Evolutionary conservation across 2,113 vertebrate species (phyloP).

Genomic region (Psilopogon haemacephalus): DNA sequence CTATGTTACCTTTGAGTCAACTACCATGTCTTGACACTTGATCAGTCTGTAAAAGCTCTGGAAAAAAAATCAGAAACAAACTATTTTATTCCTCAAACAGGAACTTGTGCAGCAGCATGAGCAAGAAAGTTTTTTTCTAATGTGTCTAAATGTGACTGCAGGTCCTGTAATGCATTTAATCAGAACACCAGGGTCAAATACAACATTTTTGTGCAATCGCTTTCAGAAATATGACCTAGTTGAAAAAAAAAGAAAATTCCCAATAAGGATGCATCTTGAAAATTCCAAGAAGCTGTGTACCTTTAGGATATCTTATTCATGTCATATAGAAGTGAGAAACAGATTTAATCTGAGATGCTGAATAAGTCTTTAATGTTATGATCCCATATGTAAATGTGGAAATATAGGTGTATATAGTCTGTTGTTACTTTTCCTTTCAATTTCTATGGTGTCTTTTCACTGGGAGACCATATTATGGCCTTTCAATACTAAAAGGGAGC

Average conservation of each 20-base stretch:
- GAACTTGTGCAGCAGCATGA: background rate
- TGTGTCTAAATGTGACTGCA: background rate
- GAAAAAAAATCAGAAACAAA: conserved; percentile 62
- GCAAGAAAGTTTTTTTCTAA: background rate
- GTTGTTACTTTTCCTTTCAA: background rate
- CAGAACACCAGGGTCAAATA: background rate
- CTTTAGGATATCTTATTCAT: background rate
- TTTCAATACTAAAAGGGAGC: too few relatives aligned
- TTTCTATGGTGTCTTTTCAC: background rate
- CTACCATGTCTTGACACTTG: conserved; percentile 63
- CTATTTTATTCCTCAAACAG: conserved; percentile 46
- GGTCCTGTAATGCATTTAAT: conserved; percentile 30
- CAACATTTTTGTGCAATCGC: background rate
- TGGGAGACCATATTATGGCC: background rate
- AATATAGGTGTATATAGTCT: background rate
- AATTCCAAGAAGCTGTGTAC: background rate
- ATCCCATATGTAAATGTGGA: background rate
- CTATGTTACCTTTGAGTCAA: conserved; percentile 61
- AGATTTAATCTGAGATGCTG: background rate
- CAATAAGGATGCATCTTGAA: background rate
- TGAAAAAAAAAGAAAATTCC: background rate
- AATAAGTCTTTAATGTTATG: background rate
- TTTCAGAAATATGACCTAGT: background rate
- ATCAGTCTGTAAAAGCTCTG: conserved; percentile 47
- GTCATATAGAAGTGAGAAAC: background rate